Conservation (phyloP, 2,797 vertebrate genomes). For the Anguilla anguilla region DNA sequence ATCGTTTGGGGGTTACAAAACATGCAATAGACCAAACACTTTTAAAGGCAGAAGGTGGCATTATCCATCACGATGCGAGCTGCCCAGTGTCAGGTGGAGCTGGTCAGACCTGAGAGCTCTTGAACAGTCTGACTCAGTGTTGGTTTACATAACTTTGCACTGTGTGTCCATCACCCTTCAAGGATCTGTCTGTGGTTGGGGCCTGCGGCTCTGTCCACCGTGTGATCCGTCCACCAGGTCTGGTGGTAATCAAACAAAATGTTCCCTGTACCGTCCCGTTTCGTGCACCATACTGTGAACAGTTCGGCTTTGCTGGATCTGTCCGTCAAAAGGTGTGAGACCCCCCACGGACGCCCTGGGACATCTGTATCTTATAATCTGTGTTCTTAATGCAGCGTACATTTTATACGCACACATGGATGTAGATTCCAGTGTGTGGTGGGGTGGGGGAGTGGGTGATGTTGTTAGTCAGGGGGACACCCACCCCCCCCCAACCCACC, state of each 20-base stretch:
- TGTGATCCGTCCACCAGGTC: slow-evolving; percentile 42
- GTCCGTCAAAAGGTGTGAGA: not conserved
- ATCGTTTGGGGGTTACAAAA: not conserved
- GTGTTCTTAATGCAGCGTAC: not conserved
- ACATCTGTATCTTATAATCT: not conserved
- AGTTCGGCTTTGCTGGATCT: not conserved
- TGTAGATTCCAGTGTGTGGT: too few species aligned
- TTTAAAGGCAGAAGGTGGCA: not conserved
- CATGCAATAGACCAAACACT: not conserved
- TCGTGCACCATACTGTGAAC: not conserved
- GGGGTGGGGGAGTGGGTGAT: too few species aligned
- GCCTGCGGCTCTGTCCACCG: slow-evolving; percentile 41
- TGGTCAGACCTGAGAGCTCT: slow-evolving; percentile 42
- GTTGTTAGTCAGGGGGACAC: too few species aligned
- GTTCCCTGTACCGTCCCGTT: not conserved
- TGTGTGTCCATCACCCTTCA: slow-evolving; percentile 54
- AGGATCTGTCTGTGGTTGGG: slow-evolving; percentile 37
- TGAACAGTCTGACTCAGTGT: slow-evolving; percentile 65
- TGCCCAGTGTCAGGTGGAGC: slow-evolving; percentile 26
- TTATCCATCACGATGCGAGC: slow-evolving; percentile 22
- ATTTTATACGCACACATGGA: too few species aligned
- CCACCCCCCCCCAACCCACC: too few species aligned
- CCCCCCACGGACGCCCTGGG: not conserved
- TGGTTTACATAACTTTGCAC: slow-evolving; percentile 49
- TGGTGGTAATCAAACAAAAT: not conserved